Conservation (phyloP, 2,797 vertebrate genomes). For the Thaleichthys pacificus region DNA sequence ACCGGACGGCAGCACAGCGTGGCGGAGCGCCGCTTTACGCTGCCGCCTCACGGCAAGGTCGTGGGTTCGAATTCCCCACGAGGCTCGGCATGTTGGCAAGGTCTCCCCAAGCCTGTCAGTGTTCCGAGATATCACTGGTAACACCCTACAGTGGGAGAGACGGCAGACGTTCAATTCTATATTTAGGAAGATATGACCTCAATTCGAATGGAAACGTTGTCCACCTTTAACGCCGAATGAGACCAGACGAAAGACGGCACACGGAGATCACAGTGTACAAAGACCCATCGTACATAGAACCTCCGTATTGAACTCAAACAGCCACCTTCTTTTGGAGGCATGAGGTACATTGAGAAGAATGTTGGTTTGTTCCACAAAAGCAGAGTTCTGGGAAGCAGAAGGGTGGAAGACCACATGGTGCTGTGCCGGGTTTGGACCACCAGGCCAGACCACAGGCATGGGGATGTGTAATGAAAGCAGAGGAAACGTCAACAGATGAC, state of each 20-base stretch:
- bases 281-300: background rate
- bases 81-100: no score
- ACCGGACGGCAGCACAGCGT: background rate
- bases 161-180: no score
- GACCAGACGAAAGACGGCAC: no score
- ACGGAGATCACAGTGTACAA: no score
- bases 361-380: constrained; percentile 50
- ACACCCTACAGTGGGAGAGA: no score
- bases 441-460: constrained; percentile 35
- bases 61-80: no score
- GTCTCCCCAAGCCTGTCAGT: no score
- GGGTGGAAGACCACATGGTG: constrained; percentile 46
- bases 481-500: constrained; percentile 61
- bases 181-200: no score
- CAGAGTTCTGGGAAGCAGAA: constrained; percentile 51
- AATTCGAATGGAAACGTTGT: no score
- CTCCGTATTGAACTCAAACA: constrained; percentile 11
- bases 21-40: constrained; percentile 6
- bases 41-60: background rate
- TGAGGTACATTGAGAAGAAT: constrained; percentile 55
- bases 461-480: constrained; percentile 37
- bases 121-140: no score
- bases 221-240: no score
- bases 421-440: constrained; percentile 46
- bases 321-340: constrained; percentile 33